Base-by-base conservation (phyloP, 2,888 invertebrate genomes). In the Salticus scenicus region DNA sequence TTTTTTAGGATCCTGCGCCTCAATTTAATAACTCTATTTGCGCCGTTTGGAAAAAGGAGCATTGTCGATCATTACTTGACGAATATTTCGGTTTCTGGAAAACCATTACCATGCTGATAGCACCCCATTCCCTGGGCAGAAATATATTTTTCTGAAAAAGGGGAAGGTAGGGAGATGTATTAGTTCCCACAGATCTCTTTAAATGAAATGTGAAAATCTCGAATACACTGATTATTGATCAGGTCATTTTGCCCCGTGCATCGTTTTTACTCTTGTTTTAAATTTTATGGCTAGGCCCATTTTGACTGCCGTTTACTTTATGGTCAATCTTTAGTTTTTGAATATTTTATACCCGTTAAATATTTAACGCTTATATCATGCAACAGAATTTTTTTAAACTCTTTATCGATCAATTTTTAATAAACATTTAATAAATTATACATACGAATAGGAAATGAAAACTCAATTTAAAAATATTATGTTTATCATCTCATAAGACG, bases 11-110 rank as follows among this genome's bases (percentile, higher is more conserved):
- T 51, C 72, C 51, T 41, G 12, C 12, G 73, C 72, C 12, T 31
- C 70, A n/a, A 51, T 71, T 81, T 83, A 83, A 83, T 77, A 83
- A 77, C 83, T 76, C 64, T 31, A 75, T 73, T 84, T 31, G 66
- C 67, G 1, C 67, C 77, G 63, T 42, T 78, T 69, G 27, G 73
- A 27, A 78, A n/a, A 79, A 79, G 67, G 67, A 66, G 57, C 66
- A 66, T 37, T 79, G 78, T 74, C 84, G 69, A 79, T 79, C 84
- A 85, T 85, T 85, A 78, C 74, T 78, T 85, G 79, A 85, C 70
- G 78, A 85, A 85, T 85, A 85, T 85, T 85, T 67, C 27, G 73
- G 72, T 66, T 64, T 37, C 47, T 51, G 73, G 20, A 33, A 69
- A 73, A 67, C 84, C 78, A 85, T 85, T 85, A 85, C 78, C 70